phyloP scores from a whole-genome alignment of 2,888 invertebrate species.

The Caenorhabditis plicata region DNA sequence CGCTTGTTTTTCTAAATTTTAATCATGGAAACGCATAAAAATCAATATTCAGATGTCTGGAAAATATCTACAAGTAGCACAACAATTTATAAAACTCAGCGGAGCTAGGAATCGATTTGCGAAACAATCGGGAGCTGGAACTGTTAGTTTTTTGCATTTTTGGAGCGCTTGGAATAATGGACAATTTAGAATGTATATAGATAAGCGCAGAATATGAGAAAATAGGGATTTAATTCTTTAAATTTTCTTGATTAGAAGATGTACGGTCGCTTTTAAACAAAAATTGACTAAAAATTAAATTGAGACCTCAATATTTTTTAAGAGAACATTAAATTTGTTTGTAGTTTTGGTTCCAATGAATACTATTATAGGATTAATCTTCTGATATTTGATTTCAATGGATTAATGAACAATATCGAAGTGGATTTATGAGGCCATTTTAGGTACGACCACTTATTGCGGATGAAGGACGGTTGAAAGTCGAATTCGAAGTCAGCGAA shows the following conservation, averaged over 20 bases:
- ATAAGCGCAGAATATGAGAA: neutral
- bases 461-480: constrained; percentile 48
- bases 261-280: too few species aligned
- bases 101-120: constrained; percentile 9
- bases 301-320: too few species aligned
- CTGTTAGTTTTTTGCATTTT: neutral
- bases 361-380: too few species aligned
- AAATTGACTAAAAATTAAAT: too few species aligned
- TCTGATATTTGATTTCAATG: too few species aligned
- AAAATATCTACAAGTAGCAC: constrained; percentile 23
- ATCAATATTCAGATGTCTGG: constrained; percentile 7
- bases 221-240: neutral
- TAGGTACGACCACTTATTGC: constrained; percentile 41
- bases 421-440: too few species aligned
- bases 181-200: neutral
- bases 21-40: neutral
- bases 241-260: too few species aligned
- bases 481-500: constrained; percentile 56
- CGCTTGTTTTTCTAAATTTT: too few species aligned
- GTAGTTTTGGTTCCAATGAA: too few species aligned
- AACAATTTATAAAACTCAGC: constrained; percentile 12
- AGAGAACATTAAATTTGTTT: too few species aligned
- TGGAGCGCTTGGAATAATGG: neutral
- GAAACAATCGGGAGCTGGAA: constrained; percentile 9
- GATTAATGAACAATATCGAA: too few species aligned